Base-by-base conservation (phyloP, 92 coral and sea anemone genomes). In the Isaurus tuberculatus region DNA sequence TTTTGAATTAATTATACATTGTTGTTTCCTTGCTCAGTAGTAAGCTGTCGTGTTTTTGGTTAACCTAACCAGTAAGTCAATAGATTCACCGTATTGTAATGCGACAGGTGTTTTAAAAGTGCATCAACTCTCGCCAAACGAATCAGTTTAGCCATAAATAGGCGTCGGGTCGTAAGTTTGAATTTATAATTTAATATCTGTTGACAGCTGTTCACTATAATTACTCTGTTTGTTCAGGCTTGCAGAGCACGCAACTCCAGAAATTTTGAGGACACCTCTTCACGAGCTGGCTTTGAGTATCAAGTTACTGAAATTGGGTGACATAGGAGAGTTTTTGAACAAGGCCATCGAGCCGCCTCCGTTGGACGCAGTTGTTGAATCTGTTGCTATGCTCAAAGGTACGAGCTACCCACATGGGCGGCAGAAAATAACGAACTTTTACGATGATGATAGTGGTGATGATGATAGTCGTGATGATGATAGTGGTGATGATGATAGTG, bases 301-400 rank as follows among this genome's bases (percentile, higher is more conserved):
- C 81, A 97, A 97, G 86, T 74, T 97, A 73, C 80, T 97, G 22
- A 97, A 97, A 67, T 84, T 97, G 14, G 99, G 99, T 10, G 99
- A 97, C 64, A 97, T 97, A 34, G 90, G 91, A 2, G 98, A 87
- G 85, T 97, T 97, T 86, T 84, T 97, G 67, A 97, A 94, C 91
- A 94, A 87, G 65, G 99, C 99, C 16, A 97, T 97, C 31, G 99
- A 97, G 79, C 99, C 99, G 20, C 99, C 99, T 0, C 99, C 99
- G 2, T 64, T 97, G 80, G 99, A 97, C 75, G 99, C 99, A 23
- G 99, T 97, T 40, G 99, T 94, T 15, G 99, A 97, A 65, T 97
- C 99, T 64, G 91, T 97, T 43, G 99, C 99, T 10, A 85, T 97
- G 44, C 87, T 97, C 19, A 92, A 94, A 85, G 99, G 99, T 94